Percentiles rank a stretch among this genome's conserved stretches.
Conservation (phyloP, 2,113 vertebrate species). For the Acrocephalus arundinaceus region DNA sequence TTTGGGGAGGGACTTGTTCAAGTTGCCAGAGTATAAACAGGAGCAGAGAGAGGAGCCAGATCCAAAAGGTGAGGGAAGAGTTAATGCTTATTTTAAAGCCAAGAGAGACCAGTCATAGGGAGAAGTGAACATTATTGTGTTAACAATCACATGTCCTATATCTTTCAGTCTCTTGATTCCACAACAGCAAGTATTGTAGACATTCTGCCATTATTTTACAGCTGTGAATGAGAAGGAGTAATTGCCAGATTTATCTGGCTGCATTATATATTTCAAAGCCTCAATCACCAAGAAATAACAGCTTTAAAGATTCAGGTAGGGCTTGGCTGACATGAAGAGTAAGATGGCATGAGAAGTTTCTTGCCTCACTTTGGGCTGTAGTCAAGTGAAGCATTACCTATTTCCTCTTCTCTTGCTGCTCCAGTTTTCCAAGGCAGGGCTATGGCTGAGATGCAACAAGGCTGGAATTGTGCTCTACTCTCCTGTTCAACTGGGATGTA, state of each 20-base stretch:
- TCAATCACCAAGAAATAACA: neutral
- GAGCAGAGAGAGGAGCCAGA: neutral
- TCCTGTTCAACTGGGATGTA: fast-evolving
- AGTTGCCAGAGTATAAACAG: neutral
- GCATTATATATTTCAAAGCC: neutral
- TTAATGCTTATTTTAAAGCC: neutral
- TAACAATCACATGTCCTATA: neutral
- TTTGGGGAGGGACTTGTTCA: neutral
- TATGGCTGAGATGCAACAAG: neutral
- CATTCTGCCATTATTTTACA: neutral
- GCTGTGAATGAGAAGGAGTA: neutral
- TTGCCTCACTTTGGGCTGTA: neutral
- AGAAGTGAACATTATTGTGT: neutral
- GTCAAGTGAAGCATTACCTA: neutral
- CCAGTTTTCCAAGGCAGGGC: neutral
- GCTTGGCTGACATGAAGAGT: neutral
- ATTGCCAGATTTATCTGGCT: neutral
- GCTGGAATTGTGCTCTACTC: neutral
- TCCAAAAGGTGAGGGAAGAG: neutral
- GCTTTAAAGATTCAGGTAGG: neutral
- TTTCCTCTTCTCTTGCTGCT: neutral
- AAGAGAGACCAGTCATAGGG: neutral
- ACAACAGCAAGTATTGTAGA: neutral
- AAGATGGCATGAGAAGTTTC: neutral
- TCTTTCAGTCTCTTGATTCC: neutral